Conservation (phyloP, 2,888 invertebrate genomes). For the Thalpophila matura region DNA sequence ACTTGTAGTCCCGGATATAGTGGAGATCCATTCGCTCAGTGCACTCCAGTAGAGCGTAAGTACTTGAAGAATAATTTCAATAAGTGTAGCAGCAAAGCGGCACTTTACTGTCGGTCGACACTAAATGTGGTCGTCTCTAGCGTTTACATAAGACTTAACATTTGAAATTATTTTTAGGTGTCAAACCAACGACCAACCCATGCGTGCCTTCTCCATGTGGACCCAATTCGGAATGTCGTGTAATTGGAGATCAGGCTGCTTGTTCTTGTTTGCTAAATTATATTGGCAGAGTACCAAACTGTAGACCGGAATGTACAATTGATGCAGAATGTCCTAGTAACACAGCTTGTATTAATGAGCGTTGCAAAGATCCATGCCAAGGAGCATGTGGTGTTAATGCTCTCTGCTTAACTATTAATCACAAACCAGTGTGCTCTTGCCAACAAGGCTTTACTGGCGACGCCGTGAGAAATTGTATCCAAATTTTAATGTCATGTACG, state of each 20-base stretch:
- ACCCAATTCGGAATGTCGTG: constrained; percentile 95
- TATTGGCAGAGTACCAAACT: constrained; percentile 96
- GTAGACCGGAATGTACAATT: constrained; percentile 95
- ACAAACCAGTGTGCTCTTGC: constrained; percentile 95
- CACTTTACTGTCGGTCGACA: not conserved
- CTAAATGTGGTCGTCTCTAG: not conserved
- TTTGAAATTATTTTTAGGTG: constrained; percentile 58
- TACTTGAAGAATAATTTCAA: not conserved
- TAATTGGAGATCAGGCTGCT: constrained; percentile 95
- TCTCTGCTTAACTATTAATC: constrained; percentile 95
- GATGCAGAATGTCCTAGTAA: constrained; percentile 95
- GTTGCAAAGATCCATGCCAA: constrained; percentile 96
- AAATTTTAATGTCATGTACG: constrained; percentile 87
- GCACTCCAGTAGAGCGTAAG: constrained; percentile 92
- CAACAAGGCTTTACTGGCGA: constrained; percentile 96
- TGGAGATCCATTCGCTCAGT: constrained; percentile 95
- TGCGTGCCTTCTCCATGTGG: constrained; percentile 96
- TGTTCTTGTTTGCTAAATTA: constrained; percentile 95
- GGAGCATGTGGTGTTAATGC: constrained; percentile 95
- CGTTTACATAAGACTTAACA: not conserved
- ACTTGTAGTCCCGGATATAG: constrained; percentile 94
- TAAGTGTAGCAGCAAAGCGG: not conserved
- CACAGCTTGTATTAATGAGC: constrained; percentile 95
- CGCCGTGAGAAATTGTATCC: constrained; percentile 92
- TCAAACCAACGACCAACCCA: constrained; percentile 89